Percentiles rank a stretch among this genome's conserved stretches.
phyloP scores from a whole-genome alignment of 2,888 invertebrate species.

The Platerodrilus igneus region DNA sequence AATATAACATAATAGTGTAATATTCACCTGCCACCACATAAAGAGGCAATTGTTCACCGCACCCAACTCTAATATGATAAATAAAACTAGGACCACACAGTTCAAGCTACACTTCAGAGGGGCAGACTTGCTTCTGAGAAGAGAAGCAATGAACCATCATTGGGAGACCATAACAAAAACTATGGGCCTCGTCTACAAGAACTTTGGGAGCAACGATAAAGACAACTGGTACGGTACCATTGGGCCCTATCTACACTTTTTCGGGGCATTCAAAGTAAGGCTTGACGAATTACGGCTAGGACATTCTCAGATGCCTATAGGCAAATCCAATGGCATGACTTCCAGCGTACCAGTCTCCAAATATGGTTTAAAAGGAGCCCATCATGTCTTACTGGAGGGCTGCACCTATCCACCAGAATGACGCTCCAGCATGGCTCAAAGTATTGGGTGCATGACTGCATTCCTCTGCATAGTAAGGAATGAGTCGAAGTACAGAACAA shows the following conservation, averaged over 20 bases:
- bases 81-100: not conserved
- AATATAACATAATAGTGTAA: not conserved
- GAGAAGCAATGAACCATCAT: too few species aligned
- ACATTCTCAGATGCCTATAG: conserved; percentile 19
- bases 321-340: conserved; percentile 12
- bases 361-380: conserved; percentile 23
- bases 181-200: conserved; percentile 3
- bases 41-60: conserved; percentile 9
- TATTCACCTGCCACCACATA: conserved; percentile 2
- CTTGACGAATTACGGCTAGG: conserved; percentile 21
- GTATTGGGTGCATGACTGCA: conserved; percentile 26
- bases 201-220: conserved; percentile 8
- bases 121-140: too few species aligned
- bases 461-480: conserved; percentile 22
- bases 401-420: conserved; percentile 26
- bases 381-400: conserved; percentile 26
- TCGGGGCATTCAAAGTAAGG: conserved; percentile 11
- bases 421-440: conserved; percentile 28
- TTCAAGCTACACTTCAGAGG: not conserved
- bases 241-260: conserved; percentile 21
- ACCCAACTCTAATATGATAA: conserved; percentile 4
- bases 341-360: conserved; percentile 9
- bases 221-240: conserved; percentile 23
- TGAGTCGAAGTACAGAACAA: conserved; percentile 17
- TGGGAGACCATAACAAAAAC: too few species aligned